Evolutionary conservation across 2,113 vertebrate species (phyloP).

Genomic region (Periophthalmus modestus): DNA sequence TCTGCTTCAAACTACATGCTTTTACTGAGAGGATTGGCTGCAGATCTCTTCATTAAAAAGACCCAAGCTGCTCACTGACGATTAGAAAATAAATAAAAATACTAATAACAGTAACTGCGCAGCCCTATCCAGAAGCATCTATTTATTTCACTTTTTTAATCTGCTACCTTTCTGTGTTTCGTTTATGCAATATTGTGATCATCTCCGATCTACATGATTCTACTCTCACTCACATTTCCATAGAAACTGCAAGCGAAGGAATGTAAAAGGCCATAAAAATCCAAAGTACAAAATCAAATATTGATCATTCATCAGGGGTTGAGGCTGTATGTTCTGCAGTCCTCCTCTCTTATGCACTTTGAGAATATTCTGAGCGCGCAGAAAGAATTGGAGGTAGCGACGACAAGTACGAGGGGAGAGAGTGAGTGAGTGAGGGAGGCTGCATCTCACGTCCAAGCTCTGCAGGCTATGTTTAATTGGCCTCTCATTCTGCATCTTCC

Average conservation of each 20-base stretch:
- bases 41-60: no score
- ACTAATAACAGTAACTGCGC: not conserved
- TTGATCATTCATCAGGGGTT: constrained; percentile 56
- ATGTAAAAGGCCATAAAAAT: constrained; percentile 38
- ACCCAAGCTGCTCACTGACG: no score
- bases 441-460: constrained; percentile 61
- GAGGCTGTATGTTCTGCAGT: constrained; percentile 45
- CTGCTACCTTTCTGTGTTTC: not conserved
- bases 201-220: constrained; percentile 1
- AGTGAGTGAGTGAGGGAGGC: not conserved
- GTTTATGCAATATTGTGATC: not conserved
- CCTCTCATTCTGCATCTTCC: constrained; percentile 72
- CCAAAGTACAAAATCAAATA: constrained; percentile 60
- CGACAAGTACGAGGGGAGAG: constrained; percentile 20
- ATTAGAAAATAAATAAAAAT: no score
- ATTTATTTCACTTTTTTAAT: not conserved
- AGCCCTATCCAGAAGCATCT: not conserved
- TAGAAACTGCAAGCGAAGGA: constrained; percentile 27
- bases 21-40: no score
- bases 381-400: constrained; percentile 49
- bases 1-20: no score
- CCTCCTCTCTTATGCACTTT: constrained; percentile 65
- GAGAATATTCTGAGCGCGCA: constrained; percentile 64
- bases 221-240: constrained; percentile 38
- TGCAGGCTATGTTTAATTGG: constrained; percentile 79